Evolutionary conservation across 2,113 vertebrate species (phyloP), one percentile per base, ranked within the genome.

Genomic region (Otus sunia): DNA sequence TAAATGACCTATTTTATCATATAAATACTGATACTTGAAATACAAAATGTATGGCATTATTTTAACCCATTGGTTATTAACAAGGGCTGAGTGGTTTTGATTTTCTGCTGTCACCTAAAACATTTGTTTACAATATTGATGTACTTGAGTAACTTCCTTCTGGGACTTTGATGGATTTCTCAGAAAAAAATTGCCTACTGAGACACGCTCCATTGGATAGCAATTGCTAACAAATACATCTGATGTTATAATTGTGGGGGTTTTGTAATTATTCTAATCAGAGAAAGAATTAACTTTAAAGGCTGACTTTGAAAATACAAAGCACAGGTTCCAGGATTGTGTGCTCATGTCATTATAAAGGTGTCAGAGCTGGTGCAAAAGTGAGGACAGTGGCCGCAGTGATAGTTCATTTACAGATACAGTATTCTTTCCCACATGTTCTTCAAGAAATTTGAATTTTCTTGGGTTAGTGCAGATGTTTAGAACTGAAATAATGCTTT

Each of bases 31-130:
- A 30, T 34, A 80, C 20, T 90, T 66, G 56, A 94, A 95, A 56
- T 68, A 45, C 90, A 47, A 74, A 78, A 43, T 11, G 5, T 5
- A 4, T 74, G 25, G 26, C 68, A 19, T 91, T 92, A 53, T 85
- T 50, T 93, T 74, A 81, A 59, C 20, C 30, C 19, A 17, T 66
- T 88, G 83, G 18, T 90, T 97, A 32, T 93, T 95, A 91, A 85
- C 13, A 64, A 64, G 62, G 22, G 19, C 47, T 85, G 94, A 90
- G 27, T 66, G 30, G 39, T 39, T 79, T 94, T 92, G 76, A 56
- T 92, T 91, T 67, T 72, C n/a, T 37, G 19, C n/a, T 86, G 76
- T 80, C 88, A 26, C 20, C 37, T 75, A 11, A 76, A 91, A 32
- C 30, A 43, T 84, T 93, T 89, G 18, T 94, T 91, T 94, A n/a